These are phyloP conservation scores for Pristionchus exspectatus DNA, from an alignment of 2,888 invertebrate species.

Conservation along the genomic window DNA sequence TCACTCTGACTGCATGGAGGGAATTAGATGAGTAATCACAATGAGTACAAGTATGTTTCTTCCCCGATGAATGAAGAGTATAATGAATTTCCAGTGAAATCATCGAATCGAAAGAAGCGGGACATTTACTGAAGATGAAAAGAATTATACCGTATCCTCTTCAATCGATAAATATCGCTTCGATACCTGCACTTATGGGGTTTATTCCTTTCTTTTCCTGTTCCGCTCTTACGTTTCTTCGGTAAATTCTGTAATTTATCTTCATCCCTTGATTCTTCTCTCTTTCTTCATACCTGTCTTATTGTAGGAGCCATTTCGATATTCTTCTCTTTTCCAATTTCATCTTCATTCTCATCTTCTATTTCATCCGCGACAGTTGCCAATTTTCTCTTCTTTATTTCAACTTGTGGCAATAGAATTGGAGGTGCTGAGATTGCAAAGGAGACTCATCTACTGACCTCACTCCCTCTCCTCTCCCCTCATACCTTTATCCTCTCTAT, in stretches of 20 bases:
- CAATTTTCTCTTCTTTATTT: neutral
- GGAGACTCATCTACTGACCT: too few species aligned
- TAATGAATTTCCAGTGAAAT: conserved; percentile 1
- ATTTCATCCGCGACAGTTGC: neutral
- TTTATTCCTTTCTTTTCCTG: neutral
- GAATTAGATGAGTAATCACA: conserved; percentile 46
- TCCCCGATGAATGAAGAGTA: conserved; percentile 9
- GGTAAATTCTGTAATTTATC: too few species aligned
- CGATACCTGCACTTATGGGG: conserved; percentile 19
- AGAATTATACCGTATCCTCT: neutral
- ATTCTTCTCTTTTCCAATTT: neutral
- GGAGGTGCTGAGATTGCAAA: conserved; percentile 2
- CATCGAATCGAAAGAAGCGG: conserved; percentile 41
- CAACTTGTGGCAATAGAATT: neutral
- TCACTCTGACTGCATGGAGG: conserved; percentile 2
- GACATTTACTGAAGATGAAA: neutral
- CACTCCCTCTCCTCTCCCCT: neutral
- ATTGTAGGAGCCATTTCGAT: neutral
- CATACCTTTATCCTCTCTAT: neutral
- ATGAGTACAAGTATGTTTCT: conserved; percentile 18
- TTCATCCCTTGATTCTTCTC: neutral
- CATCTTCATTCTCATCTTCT: neutral
- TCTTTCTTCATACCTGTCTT: neutral
- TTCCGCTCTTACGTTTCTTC: neutral
- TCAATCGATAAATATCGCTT: neutral